Conservation (phyloP, 2,797 vertebrate species). For the Distichodus sexfasciatus region DNA sequence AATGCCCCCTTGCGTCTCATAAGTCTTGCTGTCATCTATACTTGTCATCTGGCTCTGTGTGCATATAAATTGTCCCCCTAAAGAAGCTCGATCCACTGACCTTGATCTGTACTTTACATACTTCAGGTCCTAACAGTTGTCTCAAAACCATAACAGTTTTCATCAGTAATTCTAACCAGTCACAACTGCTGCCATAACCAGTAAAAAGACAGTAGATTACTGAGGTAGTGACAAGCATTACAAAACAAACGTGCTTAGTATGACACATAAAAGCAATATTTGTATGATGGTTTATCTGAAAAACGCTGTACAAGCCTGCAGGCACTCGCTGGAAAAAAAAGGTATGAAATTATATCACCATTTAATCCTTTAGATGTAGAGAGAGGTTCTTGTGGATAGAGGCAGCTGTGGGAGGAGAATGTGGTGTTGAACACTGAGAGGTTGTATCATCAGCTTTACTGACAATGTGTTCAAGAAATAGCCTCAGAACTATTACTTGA, state of each 20-base stretch:
- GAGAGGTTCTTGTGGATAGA: conserved; percentile 5
- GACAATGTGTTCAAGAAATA: background rate
- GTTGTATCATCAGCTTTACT: background rate
- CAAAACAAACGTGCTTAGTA: conserved; percentile 26
- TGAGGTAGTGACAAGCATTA: conserved; percentile 26
- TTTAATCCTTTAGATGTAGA: conserved; percentile 29
- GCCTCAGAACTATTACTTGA: background rate
- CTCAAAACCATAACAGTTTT: conserved; percentile 8
- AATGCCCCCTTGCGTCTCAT: background rate
- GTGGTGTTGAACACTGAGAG: background rate
- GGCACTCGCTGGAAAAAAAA: conserved; percentile 27
- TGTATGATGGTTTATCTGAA: conserved; percentile 24
- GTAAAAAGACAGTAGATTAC: conserved; percentile 28
- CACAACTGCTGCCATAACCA: conserved; percentile 34
- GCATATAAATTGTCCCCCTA: background rate
- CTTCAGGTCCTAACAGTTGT: conserved; percentile 12
- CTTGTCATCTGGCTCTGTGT: background rate
- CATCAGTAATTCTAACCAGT: conserved; percentile 10
- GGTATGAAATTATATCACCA: conserved; percentile 30
- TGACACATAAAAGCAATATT: conserved; percentile 25
- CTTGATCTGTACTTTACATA: conserved; percentile 22
- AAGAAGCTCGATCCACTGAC: background rate
- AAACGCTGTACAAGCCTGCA: conserved; percentile 32
- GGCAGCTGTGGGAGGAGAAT: conserved; percentile 14
- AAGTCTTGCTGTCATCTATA: background rate